phyloP scores from a whole-genome alignment of 2,113 vertebrate genomes.

The Suricata suricatta region DNA sequence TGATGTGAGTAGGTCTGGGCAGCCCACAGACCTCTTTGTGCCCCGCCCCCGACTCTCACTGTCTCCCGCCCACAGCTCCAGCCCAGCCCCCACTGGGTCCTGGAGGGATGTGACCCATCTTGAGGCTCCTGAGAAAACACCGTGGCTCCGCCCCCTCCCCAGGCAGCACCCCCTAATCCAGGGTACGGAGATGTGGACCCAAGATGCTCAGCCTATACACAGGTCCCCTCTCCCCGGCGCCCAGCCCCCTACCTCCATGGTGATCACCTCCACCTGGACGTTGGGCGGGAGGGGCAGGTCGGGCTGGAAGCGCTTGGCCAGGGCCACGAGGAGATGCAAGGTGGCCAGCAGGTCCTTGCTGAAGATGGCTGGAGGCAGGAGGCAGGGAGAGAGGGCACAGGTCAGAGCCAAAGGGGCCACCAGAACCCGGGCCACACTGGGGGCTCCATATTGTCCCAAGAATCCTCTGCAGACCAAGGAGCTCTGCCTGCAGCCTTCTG shows the following conservation, averaged over 20 bases:
- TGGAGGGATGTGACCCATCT: accelerated
- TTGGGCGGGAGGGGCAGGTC: conserved; percentile 86
- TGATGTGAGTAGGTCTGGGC: no score
- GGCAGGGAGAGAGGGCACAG: no score
- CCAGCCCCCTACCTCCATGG: conserved; percentile 86
- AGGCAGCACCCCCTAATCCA: accelerated
- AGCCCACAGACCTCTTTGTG: accelerated
- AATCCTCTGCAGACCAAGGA: not conserved
- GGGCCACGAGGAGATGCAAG: conserved; percentile 94
- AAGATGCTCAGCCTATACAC: accelerated
- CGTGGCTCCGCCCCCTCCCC: not conserved
- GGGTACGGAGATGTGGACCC: accelerated
- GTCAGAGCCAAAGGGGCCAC: not conserved
- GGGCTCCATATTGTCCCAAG: accelerated
- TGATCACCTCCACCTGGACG: conserved; percentile 91
- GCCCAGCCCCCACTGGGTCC: not conserved
- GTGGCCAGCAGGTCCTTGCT: conserved; percentile 93
- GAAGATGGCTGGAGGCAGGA: conserved; percentile 84
- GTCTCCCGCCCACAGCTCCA: not conserved
- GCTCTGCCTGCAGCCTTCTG: not conserved
- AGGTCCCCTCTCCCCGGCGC: accelerated
- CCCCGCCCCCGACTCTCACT: accelerated
- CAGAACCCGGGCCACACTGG: accelerated
- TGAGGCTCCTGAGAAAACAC: not conserved
- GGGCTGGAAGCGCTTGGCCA: conserved; percentile 90